phyloP scores from a whole-genome alignment of 2,888 invertebrate genomes.

The Eristalis intricaria region DNA sequence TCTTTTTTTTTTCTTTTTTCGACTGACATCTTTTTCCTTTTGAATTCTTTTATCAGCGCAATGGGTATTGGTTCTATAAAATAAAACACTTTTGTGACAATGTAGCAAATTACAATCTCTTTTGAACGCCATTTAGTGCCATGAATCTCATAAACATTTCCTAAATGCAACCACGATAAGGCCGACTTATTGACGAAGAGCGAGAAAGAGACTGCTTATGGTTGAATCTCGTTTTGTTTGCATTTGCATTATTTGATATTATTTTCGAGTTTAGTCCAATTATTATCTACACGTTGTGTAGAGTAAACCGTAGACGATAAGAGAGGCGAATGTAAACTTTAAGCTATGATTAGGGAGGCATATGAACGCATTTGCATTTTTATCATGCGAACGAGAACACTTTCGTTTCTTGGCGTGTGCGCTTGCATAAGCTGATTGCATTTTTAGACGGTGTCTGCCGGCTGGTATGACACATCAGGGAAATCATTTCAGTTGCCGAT shows the following conservation, averaged over 20 bases:
- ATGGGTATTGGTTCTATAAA: slow-evolving; percentile 32
- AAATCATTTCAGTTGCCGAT: neutral
- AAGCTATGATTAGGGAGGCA: neutral
- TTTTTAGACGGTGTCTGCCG: neutral
- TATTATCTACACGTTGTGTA: slow-evolving; percentile 16
- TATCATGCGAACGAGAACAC: neutral
- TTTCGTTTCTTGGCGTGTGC: neutral
- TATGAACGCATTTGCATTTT: neutral
- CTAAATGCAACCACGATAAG: neutral
- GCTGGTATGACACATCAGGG: neutral
- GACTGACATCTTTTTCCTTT: neutral
- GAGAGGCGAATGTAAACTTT: slow-evolving; percentile 1
- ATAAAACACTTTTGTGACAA: slow-evolving; percentile 13
- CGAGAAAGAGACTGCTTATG: neutral
- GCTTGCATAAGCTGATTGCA: neutral
- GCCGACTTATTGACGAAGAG: slow-evolving; percentile 7
- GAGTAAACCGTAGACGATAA: slow-evolving; percentile 42
- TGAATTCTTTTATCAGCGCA: neutral
- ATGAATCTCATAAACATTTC: neutral
- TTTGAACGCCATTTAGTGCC: neutral
- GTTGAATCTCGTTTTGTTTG: neutral
- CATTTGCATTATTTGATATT: slow-evolving; percentile 22
- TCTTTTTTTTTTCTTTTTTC: neutral
- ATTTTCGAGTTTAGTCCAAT: neutral
- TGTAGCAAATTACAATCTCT: neutral